Evolutionary conservation across 1,140 invertebrate genomes (phyloP).

Genomic region (Drosophila tani): DNA sequence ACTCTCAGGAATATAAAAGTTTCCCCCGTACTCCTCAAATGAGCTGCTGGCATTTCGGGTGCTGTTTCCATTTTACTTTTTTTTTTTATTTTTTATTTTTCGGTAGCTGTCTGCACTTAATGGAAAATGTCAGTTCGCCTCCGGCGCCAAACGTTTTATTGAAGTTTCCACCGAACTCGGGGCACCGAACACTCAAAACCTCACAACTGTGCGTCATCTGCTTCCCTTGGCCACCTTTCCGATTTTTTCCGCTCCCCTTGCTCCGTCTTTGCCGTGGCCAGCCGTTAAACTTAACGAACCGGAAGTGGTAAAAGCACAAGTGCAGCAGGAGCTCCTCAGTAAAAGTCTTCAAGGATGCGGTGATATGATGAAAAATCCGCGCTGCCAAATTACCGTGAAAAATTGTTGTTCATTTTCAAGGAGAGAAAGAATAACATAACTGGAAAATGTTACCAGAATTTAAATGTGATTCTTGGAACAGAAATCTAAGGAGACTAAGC

Average conservation of each 20-base stretch:
- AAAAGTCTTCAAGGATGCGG: conserved; percentile 1
- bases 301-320: conserved; percentile 69
- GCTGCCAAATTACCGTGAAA: conserved; percentile 36
- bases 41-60: conserved; percentile 38
- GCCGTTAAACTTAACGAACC: conserved; percentile 75
- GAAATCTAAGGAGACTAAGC: not conserved
- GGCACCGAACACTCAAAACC: conserved; percentile 28
- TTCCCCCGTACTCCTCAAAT: conserved; percentile 28
- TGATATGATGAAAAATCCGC: conserved; percentile 14
- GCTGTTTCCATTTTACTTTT: conserved; percentile 32
- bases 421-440: not conserved
- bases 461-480: not conserved
- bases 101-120: conserved; percentile 77
- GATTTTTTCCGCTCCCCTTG: conserved; percentile 1
- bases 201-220: conserved; percentile 38
- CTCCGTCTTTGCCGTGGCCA: conserved; percentile 32
- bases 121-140: conserved; percentile 82
- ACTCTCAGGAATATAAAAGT: conserved; percentile 59
- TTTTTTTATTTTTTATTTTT: conserved; percentile 6
- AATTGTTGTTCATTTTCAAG: conserved; percentile 31
- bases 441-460: not conserved
- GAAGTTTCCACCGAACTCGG: conserved; percentile 68
- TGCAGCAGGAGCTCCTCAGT: conserved; percentile 8
- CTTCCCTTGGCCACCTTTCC: conserved; percentile 41
- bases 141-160: conserved; percentile 82